These are phyloP conservation scores for Babyrousa celebensis DNA, from an alignment of 2,797 vertebrate species.

Conservation along the genomic window DNA sequence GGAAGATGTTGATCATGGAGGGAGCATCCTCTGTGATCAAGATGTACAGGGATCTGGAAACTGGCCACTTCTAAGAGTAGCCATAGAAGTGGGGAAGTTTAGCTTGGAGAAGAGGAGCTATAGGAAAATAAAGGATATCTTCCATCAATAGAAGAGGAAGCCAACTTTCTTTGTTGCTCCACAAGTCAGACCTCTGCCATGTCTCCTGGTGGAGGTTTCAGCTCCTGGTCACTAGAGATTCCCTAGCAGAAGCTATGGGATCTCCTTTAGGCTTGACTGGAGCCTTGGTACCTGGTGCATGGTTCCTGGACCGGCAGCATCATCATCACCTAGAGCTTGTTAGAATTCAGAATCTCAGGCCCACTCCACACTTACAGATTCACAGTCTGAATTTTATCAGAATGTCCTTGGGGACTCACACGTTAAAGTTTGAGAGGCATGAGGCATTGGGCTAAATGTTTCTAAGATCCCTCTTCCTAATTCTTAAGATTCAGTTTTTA, in stretches of 20 bases:
- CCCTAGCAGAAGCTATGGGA: neutral
- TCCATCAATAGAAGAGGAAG: neutral
- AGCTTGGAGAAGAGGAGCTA: neutral
- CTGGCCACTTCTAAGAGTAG: neutral
- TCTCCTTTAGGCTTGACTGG: neutral
- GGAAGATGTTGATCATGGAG: neutral
- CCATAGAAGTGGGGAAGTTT: neutral
- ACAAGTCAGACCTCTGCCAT: neutral
- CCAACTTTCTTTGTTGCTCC: neutral
- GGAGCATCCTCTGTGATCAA: neutral
- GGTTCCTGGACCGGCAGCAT: neutral
- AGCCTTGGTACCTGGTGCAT: accelerated
- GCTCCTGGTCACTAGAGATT: neutral
- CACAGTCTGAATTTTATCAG: neutral
- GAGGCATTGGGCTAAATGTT: neutral
- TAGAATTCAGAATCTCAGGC: neutral
- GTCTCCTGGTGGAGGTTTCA: neutral
- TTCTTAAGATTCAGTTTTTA: constrained; percentile 51
- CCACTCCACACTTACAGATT: neutral
- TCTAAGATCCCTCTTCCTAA: constrained; percentile 9
- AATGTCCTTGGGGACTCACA: neutral
- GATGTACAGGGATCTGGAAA: neutral
- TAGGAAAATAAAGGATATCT: neutral
- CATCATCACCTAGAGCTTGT: neutral
- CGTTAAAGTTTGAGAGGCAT: neutral